Base-by-base conservation (phyloP, 2,888 invertebrate species). In the Erynnis tages region DNA sequence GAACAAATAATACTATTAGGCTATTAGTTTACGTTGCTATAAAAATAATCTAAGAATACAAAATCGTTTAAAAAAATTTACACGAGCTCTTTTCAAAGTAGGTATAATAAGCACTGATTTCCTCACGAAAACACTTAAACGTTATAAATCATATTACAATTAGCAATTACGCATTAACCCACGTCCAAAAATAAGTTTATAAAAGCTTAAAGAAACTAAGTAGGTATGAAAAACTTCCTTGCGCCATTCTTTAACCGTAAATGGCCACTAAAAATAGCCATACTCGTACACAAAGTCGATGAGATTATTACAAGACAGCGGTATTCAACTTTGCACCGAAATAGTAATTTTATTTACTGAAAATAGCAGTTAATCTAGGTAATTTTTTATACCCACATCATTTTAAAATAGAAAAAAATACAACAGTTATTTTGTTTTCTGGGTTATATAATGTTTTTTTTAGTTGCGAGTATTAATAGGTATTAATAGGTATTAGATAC, bases 211-310 rank as follows among this genome's bases (percentile, higher is more conserved):
- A 19, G 19, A 35, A 37, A 37, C 37, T 27, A 53, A 29, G 46
- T 27, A 53, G 27, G 46, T 37, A 58, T 56, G 49, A 54, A 57
- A 60, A 62, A 60, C 57, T 56, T 52, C 44, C 43, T 29, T 50
- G 53, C 57, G 17, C 46, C 43, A 57, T 62, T 66, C 65, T 68
- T 67, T 58, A 65, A 53, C 56, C 54, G 57, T 61, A 55, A 49
- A 49, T 32, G 21, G 62, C 61, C 58, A 66, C 69, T 68, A 69
- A 62, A 66, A 76, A 71, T 68, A 72, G 59, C 69, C 67, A 67
- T 75, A 67, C 65, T 66, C 73, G 63, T 78, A 76, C 69, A 75
- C 68, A 71, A 76, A 69, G 67, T 71, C 68, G 71, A 79, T 73
- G 72, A 76, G 75, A 73, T 79, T 79, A 80, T 78, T 74, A 76